Evolutionary conservation across 2,888 invertebrate genomes (phyloP).

Genomic region (Cinara cedri): DNA sequence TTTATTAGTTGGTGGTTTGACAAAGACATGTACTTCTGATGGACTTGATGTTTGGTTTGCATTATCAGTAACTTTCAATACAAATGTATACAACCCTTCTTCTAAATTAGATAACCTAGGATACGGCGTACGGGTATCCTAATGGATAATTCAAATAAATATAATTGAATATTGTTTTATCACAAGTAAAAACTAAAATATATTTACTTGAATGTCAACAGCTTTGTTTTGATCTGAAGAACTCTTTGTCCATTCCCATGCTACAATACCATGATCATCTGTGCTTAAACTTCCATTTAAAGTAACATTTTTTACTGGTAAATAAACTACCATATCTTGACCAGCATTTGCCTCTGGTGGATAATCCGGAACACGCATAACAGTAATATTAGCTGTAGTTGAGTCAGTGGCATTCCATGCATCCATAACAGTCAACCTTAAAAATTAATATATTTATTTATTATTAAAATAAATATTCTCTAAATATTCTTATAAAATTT

Average conservation of each 20-base stretch:
- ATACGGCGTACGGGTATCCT: slow-evolving; percentile 89
- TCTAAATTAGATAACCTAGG: slow-evolving; percentile 87
- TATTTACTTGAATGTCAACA: slow-evolving; percentile 80
- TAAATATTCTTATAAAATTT: too few species aligned
- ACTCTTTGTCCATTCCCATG: slow-evolving; percentile 96
- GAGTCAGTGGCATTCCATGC: slow-evolving; percentile 86
- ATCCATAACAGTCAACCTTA: slow-evolving; percentile 84
- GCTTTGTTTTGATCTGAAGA: slow-evolving; percentile 82
- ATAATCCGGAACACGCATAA: slow-evolving; percentile 83
- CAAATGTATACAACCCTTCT: slow-evolving; percentile 92
- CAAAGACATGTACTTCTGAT: slow-evolving; percentile 84
- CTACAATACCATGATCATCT: slow-evolving; percentile 90
- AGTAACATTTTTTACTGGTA: slow-evolving; percentile 85
- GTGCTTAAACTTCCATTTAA: slow-evolving; percentile 89
- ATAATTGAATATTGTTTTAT: background rate
- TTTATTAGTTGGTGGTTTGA: slow-evolving; percentile 85
- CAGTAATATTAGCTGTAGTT: slow-evolving; percentile 86
- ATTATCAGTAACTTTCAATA: slow-evolving; percentile 89
- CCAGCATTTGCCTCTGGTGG: slow-evolving; percentile 95
- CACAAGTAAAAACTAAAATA: background rate
- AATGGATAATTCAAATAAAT: slow-evolving; percentile 43
- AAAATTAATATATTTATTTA: background rate
- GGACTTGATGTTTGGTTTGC: slow-evolving; percentile 87
- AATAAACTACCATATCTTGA: slow-evolving; percentile 84
- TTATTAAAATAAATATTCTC: too few species aligned